Conservation (phyloP, 2,113 vertebrate species). For the Phocoena sinus region DNA sequence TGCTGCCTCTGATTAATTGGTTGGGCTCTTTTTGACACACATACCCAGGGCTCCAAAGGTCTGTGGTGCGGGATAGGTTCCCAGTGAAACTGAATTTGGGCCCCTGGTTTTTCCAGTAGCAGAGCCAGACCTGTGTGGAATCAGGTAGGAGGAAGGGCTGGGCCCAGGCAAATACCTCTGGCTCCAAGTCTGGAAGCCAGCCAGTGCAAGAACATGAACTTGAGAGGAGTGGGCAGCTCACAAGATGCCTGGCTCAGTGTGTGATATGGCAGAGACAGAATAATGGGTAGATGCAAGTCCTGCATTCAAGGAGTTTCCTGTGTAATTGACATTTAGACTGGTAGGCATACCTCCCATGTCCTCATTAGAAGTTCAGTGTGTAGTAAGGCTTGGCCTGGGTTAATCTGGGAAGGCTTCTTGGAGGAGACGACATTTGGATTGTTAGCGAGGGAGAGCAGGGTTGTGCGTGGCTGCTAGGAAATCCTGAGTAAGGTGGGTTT, state of each 20-base stretch:
- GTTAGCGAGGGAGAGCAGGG: not conserved
- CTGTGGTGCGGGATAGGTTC: not conserved
- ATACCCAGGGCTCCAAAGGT: not conserved
- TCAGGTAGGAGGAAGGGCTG: not conserved
- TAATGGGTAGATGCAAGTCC: not conserved
- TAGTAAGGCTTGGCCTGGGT: not conserved
- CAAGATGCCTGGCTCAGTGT: not conserved
- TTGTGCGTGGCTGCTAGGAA: not conserved
- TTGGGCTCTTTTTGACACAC: not conserved
- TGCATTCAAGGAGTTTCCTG: not conserved
- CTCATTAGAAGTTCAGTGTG: not conserved
- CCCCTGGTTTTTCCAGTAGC: not conserved
- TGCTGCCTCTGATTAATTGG: not conserved
- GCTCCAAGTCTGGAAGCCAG: not conserved
- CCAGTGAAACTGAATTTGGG: conserved; percentile 24
- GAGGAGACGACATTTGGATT: not conserved
- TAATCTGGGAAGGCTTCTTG: not conserved
- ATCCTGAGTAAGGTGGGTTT: not conserved
- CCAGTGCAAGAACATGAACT: not conserved
- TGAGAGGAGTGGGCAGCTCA: not conserved
- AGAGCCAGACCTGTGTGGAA: conserved; percentile 14
- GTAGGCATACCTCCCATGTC: not conserved
- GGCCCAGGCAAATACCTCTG: not conserved
- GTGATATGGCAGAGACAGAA: not conserved
- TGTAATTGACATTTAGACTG: not conserved